Evolutionary conservation across 2,888 invertebrate species (phyloP).

Genomic region (Ophonus ardosiacus): DNA sequence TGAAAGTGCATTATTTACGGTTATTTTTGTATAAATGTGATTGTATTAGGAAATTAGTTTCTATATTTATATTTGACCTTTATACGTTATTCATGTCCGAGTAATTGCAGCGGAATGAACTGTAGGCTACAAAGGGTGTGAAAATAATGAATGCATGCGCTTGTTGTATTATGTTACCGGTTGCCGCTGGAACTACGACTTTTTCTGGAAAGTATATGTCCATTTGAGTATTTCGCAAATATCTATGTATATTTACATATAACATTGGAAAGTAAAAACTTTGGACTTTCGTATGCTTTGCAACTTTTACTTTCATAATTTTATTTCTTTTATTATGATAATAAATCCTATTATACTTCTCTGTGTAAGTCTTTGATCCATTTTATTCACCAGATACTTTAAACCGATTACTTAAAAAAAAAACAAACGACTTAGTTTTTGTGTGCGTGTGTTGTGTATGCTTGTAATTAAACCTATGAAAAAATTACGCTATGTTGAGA

Average conservation of each 20-base stretch:
- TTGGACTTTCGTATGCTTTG: constrained; percentile 20
- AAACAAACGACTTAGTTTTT: constrained; percentile 3
- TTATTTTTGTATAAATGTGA: constrained; percentile 31
- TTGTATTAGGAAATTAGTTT: constrained; percentile 47
- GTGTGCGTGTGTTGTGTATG: background rate
- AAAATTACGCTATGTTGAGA: constrained; percentile 7
- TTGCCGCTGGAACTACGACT: too few species aligned
- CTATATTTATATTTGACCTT: constrained; percentile 42
- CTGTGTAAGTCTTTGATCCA: constrained; percentile 26
- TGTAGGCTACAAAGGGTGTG: constrained; percentile 19
- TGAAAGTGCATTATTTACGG: constrained; percentile 51
- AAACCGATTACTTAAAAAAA: constrained; percentile 29
- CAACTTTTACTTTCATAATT: constrained; percentile 47
- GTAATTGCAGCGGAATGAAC: background rate
- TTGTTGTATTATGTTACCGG: too few species aligned
- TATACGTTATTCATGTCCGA: constrained; percentile 18
- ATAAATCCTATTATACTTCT: constrained; percentile 34
- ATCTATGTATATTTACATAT: constrained; percentile 22
- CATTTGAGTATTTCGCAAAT: constrained; percentile 32
- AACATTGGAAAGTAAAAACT: constrained; percentile 46
- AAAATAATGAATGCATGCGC: background rate
- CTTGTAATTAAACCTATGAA: constrained; percentile 13
- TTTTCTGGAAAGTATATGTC: constrained; percentile 19
- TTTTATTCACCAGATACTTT: background rate
- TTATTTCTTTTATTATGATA: constrained; percentile 46